Evolutionary conservation across 1,140 invertebrate genomes (phyloP), one percentile per base, ranked within the genome.

Genomic region (Zeugodacus cucurbitae): DNA sequence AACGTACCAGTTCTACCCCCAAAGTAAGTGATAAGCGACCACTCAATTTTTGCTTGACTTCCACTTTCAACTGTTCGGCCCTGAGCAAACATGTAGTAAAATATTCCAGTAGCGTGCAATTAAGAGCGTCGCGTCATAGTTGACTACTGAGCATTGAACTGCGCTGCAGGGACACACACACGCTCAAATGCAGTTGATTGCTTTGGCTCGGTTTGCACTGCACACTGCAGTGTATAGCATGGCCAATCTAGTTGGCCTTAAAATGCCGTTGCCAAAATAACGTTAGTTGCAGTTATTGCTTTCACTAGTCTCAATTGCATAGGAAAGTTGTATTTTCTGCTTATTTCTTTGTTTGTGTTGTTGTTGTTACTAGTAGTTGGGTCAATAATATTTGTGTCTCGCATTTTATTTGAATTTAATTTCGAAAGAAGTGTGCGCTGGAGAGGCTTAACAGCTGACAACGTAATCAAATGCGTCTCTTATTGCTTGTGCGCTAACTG

Each of bases 41-140:
- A 54, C 48, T 54, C 1, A 20, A 20, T 54, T 11, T 54, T 54
- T 54, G 48, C 0, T 1, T 0, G 14, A 54, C 17, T 54, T 1
- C 48, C 11, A 48, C 11, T 48, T 48, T 48, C 3, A 48, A 14
- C 48, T 3, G 48, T 3, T 20, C 0, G 11, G 0, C 48, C 48
- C 14, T 11, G 4, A 10, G 48, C 48, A 10, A 54, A 4, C 48
- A 17, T 4, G 14, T 54, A 54, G 48, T 54, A 54, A 54, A 54
- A 54, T 29, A 67, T 67, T 67, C 64, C 64, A 67, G 37, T 29
- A 41, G 41, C 41, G 78, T 29, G 78, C 78, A 57, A 85, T 85
- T 37, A 32, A 85, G 78, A 85, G 78, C 78, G 78, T 48, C n/a
- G 78, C n/a, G 37, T 26, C 64, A 17, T 67, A 67, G 64, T 67